Evolutionary conservation across 1,140 invertebrate species (phyloP).

Genomic region (Paraescarpia echinospica): DNA sequence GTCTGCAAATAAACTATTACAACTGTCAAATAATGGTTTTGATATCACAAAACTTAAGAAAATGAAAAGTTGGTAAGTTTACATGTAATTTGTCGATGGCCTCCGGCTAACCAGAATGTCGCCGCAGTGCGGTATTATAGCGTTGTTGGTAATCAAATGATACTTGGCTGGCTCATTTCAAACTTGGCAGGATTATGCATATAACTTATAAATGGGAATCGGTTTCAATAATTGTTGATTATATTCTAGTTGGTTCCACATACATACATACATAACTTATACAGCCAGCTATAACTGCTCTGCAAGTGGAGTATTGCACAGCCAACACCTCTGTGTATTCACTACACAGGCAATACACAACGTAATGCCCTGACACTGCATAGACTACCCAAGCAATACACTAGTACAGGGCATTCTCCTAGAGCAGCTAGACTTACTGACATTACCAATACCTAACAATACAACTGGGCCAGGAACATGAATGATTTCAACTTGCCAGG

Average conservation of each 20-base stretch:
- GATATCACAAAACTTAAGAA: no score
- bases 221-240: neutral
- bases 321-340: neutral
- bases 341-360: neutral
- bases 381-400: no score
- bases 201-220: neutral
- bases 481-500: neutral
- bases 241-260: neutral
- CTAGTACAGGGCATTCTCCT: neutral
- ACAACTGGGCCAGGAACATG: neutral
- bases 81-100: no score
- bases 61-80: no score
- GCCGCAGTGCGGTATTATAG: no score
- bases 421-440: neutral
- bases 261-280: neutral
- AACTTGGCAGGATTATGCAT: neutral
- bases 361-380: no score
- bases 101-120: no score
- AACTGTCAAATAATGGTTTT: no score
- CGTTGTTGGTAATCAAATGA: neutral
- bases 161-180: neutral
- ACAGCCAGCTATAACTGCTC: neutral
- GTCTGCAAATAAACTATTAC: no score
- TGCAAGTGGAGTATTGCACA: neutral
- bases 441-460: no score